Conservation (phyloP, 1,140 invertebrate species). For the Drosophila fuyamai region DNA sequence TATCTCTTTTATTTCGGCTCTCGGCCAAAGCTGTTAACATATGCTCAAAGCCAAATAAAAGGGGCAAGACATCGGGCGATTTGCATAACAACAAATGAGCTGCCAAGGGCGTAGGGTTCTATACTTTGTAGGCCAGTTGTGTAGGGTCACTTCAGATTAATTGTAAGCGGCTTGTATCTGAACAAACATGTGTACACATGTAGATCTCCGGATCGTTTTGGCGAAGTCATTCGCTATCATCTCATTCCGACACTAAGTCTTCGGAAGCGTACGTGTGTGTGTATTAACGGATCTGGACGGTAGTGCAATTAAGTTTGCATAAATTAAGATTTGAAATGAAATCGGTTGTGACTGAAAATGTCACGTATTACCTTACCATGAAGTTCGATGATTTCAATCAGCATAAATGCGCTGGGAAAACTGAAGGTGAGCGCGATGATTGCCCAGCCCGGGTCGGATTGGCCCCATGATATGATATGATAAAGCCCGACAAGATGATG, state of each 20-base stretch:
- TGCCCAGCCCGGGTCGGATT: constrained; percentile 23
- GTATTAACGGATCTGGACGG: constrained; percentile 64
- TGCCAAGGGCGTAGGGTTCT: constrained; percentile 44
- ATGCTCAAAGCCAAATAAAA: constrained; percentile 10
- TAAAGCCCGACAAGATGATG: constrained; percentile 16
- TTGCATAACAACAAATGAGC: constrained; percentile 22
- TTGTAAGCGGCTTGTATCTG: constrained; percentile 45
- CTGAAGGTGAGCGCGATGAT: constrained; percentile 48
- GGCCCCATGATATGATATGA: constrained; percentile 19
- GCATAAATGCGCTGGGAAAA: constrained; percentile 46
- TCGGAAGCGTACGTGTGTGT: constrained; percentile 19
- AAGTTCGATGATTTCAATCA: constrained; percentile 63
- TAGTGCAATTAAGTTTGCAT: constrained; percentile 73
- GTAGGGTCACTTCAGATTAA: constrained; percentile 28
- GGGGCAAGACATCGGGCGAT: constrained; percentile 8
- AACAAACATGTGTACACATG: constrained; percentile 3
- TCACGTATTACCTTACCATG: constrained; percentile 77
- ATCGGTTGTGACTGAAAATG: constrained; percentile 54
- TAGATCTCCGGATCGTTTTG: constrained; percentile 30
- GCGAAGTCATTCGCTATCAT: constrained; percentile 54
- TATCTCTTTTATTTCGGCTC: neutral
- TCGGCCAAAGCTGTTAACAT: constrained; percentile 37
- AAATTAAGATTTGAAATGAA: constrained; percentile 69
- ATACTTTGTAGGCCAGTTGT: constrained; percentile 26
- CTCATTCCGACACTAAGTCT: constrained; percentile 39